phyloP scores from a whole-genome alignment of 2,888 invertebrate species.

The Netelia melanura region DNA sequence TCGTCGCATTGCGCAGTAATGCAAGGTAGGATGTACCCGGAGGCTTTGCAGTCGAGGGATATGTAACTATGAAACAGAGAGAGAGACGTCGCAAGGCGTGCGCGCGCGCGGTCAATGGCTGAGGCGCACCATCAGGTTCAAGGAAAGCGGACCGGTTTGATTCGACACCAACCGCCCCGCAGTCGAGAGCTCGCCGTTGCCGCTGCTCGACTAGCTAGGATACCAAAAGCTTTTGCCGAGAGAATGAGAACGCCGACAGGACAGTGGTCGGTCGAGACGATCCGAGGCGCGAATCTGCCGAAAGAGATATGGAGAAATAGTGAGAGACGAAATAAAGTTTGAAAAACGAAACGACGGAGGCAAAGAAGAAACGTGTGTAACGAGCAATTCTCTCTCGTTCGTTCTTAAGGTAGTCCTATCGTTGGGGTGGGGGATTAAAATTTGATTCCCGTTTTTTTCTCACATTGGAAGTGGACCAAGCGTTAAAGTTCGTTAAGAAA shows the following conservation, averaged over 20 bases:
- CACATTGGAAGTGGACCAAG: too few relatives aligned
- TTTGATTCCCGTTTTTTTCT: too few relatives aligned
- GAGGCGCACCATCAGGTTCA: constrained; percentile 82
- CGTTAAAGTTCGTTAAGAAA: too few relatives aligned
- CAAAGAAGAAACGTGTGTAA: constrained; percentile 37
- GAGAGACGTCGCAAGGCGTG: constrained; percentile 39
- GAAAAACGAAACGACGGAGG: constrained; percentile 41
- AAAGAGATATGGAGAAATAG: constrained; percentile 1
- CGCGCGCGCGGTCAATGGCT: constrained; percentile 82
- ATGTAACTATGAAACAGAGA: constrained; percentile 31
- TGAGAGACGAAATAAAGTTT: constrained; percentile 3
- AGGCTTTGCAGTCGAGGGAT: constrained; percentile 46
- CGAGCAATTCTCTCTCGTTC: constrained; percentile 48
- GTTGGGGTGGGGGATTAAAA: too few relatives aligned
- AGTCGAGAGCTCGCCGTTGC: constrained; percentile 51
- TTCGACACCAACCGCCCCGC: constrained; percentile 76
- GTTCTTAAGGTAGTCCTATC: background rate
- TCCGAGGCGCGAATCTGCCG: constrained; percentile 25
- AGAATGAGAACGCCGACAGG: constrained; percentile 75
- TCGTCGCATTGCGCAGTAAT: constrained; percentile 9
- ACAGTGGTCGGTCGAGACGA: constrained; percentile 61
- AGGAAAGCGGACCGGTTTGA: constrained; percentile 83
- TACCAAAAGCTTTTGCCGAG: constrained; percentile 66
- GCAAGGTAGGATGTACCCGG: constrained; percentile 20
- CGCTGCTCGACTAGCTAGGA: constrained; percentile 66